Evolutionary conservation across 2,797 vertebrate genomes (phyloP).

Genomic region (Scyliorhinus canicula): DNA sequence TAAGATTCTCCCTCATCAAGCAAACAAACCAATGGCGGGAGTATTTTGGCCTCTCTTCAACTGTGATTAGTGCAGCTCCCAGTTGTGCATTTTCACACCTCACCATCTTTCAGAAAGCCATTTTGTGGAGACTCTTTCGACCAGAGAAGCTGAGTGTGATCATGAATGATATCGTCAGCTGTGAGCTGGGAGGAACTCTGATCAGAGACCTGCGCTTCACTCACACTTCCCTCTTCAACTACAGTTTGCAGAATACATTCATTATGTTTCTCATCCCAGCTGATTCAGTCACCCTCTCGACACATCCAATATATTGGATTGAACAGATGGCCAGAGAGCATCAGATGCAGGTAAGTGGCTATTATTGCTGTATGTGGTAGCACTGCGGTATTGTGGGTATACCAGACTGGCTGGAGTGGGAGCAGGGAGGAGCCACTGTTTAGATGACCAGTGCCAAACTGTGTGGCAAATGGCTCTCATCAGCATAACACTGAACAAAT

Average conservation of each 20-base stretch:
- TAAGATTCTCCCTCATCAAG: conserved; percentile 59
- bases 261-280: conserved; percentile 59
- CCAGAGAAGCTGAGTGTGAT: conserved; percentile 56
- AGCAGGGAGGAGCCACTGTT: too few relatives aligned
- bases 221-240: conserved; percentile 46
- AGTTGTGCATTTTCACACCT: conserved; percentile 61
- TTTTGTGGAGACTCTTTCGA: conserved; percentile 70
- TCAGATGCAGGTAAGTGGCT: conserved; percentile 51
- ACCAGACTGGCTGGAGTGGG: not conserved
- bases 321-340: conserved; percentile 50
- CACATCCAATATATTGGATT: conserved; percentile 62
- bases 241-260: conserved; percentile 54
- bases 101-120: conserved; percentile 63
- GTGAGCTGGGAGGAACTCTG: conserved; percentile 51
- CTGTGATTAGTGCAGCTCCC: conserved; percentile 58
- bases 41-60: conserved; percentile 63
- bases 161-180: conserved; percentile 56
- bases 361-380: not conserved
- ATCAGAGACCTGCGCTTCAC: conserved; percentile 45
- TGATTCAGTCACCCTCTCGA: conserved; percentile 43
- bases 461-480: not conserved
- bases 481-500: not conserved
- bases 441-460: too few relatives aligned
- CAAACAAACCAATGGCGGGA: conserved; percentile 63
- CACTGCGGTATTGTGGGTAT: not conserved